These are phyloP conservation scores for Pheosia gnoma DNA, from an alignment of 2,888 invertebrate genomes.

Conservation along the genomic window DNA sequence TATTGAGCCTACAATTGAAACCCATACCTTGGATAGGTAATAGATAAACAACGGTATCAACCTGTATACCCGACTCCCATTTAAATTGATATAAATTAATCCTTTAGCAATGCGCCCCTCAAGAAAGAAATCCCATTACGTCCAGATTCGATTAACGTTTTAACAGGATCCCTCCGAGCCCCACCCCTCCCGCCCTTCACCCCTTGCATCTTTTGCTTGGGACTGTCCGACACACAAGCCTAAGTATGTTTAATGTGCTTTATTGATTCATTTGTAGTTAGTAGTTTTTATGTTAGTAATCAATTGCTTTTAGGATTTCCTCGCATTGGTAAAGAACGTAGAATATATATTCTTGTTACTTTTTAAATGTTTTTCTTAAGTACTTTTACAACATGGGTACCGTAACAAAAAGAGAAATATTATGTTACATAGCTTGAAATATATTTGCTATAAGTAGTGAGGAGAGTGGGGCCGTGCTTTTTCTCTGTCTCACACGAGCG, in stretches of 20 bases:
- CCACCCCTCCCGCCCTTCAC: conserved; percentile 15
- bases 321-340: background rate
- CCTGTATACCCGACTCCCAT: conserved; percentile 65
- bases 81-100: conserved; percentile 84
- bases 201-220: conserved; percentile 48
- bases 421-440: no score
- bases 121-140: conserved; percentile 84
- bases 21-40: no score
- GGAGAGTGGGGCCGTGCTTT: no score
- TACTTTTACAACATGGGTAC: no score
- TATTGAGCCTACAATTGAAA: background rate
- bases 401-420: no score
- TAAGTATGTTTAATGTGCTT: conserved; percentile 10
- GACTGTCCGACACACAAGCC: conserved; percentile 8
- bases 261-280: conserved; percentile 3
- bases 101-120: conserved; percentile 80
- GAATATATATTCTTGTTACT: background rate
- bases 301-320: conserved; percentile 6
- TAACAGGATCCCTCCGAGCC: conserved; percentile 52
- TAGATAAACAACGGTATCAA: conserved; percentile 41
- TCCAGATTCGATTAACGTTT: conserved; percentile 82
- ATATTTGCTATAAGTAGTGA: no score
- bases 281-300: background rate
- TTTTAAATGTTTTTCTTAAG: background rate
- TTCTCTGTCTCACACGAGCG: no score